Evolutionary conservation across 2,113 vertebrate species (phyloP), one percentile per base, ranked within the genome.

Genomic region (Podarcis cretensis): DNA sequence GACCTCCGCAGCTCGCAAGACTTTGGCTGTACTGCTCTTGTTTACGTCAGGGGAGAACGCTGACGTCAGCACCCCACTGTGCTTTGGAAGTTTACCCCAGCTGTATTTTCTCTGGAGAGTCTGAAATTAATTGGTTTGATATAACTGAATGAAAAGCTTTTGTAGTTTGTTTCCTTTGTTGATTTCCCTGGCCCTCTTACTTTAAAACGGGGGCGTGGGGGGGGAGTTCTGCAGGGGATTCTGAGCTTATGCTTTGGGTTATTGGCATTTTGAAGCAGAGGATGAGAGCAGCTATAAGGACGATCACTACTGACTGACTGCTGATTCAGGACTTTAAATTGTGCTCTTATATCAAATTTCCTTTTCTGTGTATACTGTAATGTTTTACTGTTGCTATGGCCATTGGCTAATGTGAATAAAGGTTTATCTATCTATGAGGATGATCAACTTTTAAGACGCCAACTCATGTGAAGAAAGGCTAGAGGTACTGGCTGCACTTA

Each of bases 81-180:
- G 87, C 92, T 92, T 92, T 93, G 92, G 84, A 93, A 93, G 88
- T 69, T 91, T 20, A 78, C 89, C 92, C 91, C 93, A 95, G 94
- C 94, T 96, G 95, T 93, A 93, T 74, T 93, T 93, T 82, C 90
- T 91, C 89, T 87, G 88, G 91, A 92, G 92, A 94, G 86, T 81
- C 82, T 93, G 83, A 88, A 91, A 91, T 95, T 93, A 83, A 90
- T 91, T 92, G 95, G 94, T 93, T 93, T 92, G 92, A 82, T 91
- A 92, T 92, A 93, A 88, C 92, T 86, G 84, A 93, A 89, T 87
- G 85, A 94, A 89, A 93, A 91, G 85, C 89, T 90, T 78, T 88
- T 92, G 94, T 80, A 87, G 85, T 86, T 93, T 92, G 89, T 91
- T 91, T 86, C 87, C 69, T 90, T 94, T 85, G 30, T 93, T 93